Evolutionary conservation across 1,140 invertebrate species (phyloP).

Genomic region (Eupeodes corollae): DNA sequence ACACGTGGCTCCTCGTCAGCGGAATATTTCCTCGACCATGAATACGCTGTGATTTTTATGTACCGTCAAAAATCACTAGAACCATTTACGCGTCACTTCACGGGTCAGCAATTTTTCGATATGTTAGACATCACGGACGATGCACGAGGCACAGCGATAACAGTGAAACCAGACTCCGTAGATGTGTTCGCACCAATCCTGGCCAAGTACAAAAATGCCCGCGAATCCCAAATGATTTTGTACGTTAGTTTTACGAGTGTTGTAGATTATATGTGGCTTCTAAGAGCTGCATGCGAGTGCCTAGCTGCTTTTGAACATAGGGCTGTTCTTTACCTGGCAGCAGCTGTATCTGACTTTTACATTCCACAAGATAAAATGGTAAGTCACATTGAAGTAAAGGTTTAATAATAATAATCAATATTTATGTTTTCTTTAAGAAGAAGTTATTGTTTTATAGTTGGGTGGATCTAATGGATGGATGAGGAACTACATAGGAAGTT

Average conservation of each 20-base stretch:
- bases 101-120: slow-evolving; percentile 66
- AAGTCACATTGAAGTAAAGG: slow-evolving; percentile 14
- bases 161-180: slow-evolving; percentile 59
- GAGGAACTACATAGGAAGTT: too few species aligned
- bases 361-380: slow-evolving; percentile 88
- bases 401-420: too few species aligned
- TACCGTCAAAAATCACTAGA: slow-evolving; percentile 71
- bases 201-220: slow-evolving; percentile 57
- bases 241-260: slow-evolving; percentile 73
- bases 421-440: too few species aligned
- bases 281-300: slow-evolving; percentile 67
- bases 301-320: slow-evolving; percentile 53
- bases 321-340: slow-evolving; percentile 85
- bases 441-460: too few species aligned
- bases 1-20: slow-evolving; percentile 86
- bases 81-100: slow-evolving; percentile 81
- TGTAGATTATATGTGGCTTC: slow-evolving; percentile 86
- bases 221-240: slow-evolving; percentile 53
- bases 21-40: slow-evolving; percentile 85
- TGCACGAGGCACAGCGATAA: slow-evolving; percentile 46
- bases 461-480: too few species aligned
- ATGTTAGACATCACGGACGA: slow-evolving; percentile 56
- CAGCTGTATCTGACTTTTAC: slow-evolving; percentile 98
- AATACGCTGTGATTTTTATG: slow-evolving; percentile 71
- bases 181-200: slow-evolving; percentile 55